Base-by-base conservation (phyloP, 2,113 vertebrate species). In the Dolichallabes microphthalmus region DNA sequence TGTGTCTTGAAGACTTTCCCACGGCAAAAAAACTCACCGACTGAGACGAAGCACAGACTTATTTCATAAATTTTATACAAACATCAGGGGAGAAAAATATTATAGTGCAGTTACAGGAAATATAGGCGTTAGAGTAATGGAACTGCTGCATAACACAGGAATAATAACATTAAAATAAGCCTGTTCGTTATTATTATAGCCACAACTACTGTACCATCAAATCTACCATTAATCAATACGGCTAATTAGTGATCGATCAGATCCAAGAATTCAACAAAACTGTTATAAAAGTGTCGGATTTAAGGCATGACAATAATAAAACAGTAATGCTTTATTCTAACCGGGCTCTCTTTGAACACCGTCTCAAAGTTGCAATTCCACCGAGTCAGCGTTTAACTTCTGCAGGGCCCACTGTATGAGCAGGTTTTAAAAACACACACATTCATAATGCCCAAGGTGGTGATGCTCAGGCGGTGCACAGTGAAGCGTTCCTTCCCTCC, bases 381-480 rank as follows among this genome's bases (percentile, higher is more conserved):
- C 69, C 2, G 55, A 75, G 82, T 45, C 69, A 83, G 82, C 69
- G 25, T 50, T 75, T 61, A 57, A 39, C 32, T 50, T 60, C 68
- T 10, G 55, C 82, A 50, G 55, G 32, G 27, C 69, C 52, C 0
- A 45, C 45, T 45, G 45, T 60, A n/a, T 15, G 32, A 60, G 22
- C 6, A 60, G 68, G 22, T n/a, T 61, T 55, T 25, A 58, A 75
- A 60, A 74, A 83, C 22, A 61, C n/a, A 74, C 53, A 74, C 63
- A 76, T 84, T 84, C 55, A 63, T n/a, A 83, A 61, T 25, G 68
- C 82, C 68, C 25, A 61, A 83, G 68, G 82, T 14, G 13, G 45
- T 50, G 22, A 22, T 60, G 27, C 71, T 61, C 27, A 55, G 53
- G 61, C 15, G 32, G 35, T 80, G 63, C 35, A 45, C 13, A 71